Percentiles rank a stretch among this genome's conserved stretches.
Evolutionary conservation across 2,797 vertebrate genomes (phyloP).

Genomic region (Epinephelus awoara): DNA sequence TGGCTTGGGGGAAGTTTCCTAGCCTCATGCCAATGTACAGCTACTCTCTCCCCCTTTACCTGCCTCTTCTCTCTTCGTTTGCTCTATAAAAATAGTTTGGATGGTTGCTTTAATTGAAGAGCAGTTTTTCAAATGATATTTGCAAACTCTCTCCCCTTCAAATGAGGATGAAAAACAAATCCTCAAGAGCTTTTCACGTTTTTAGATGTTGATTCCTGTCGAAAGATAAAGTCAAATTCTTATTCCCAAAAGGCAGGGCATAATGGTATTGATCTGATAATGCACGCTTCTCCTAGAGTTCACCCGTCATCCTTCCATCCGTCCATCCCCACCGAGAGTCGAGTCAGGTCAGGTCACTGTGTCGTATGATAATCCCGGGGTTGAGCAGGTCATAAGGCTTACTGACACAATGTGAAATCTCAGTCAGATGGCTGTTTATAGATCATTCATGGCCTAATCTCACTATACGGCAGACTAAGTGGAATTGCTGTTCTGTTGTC

Average conservation of each 20-base stretch:
- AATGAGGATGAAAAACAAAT: neutral
- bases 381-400: conserved; percentile 57
- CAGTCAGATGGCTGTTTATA: conserved; percentile 62
- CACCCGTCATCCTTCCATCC: conserved; percentile 10
- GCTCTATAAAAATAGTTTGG: conserved; percentile 26
- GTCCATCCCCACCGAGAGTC: conserved; percentile 38
- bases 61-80: conserved; percentile 39
- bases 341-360: conserved; percentile 73
- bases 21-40: conserved; percentile 51
- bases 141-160: neutral
- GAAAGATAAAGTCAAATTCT: neutral
- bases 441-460: conserved; percentile 41
- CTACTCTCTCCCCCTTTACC: conserved; percentile 20
- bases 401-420: conserved; percentile 69
- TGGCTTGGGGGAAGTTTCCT: conserved; percentile 57
- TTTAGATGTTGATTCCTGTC: neutral
- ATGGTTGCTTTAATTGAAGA: conserved; percentile 4
- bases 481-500: conserved; percentile 37
- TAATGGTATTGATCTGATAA: conserved; percentile 1
- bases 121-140: conserved; percentile 5
- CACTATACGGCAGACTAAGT: conserved; percentile 14
- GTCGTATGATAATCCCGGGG: conserved; percentile 63
- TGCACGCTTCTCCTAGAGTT: conserved; percentile 6
- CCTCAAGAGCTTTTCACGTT: neutral
- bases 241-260: neutral